These are phyloP conservation scores for Euzophera pinguis DNA, from an alignment of 2,888 invertebrate species.

Conservation along the genomic window DNA sequence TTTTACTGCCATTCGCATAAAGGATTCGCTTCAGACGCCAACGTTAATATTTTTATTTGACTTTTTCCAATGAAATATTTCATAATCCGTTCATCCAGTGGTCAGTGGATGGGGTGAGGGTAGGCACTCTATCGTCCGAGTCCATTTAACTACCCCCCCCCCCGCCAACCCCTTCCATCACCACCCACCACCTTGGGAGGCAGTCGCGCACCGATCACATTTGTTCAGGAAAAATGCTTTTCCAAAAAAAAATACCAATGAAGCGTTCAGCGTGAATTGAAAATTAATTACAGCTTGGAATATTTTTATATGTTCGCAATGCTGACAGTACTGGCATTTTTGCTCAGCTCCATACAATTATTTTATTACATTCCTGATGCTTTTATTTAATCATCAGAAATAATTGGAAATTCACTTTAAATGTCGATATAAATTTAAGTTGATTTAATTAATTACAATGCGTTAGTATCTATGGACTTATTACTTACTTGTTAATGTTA, in stretches of 20 bases:
- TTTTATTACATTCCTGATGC: neutral
- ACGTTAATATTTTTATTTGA: conserved; percentile 38
- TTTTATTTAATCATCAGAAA: neutral
- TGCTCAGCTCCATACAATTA: neutral
- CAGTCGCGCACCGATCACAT: conserved; percentile 51
- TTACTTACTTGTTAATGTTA: too few relatives aligned
- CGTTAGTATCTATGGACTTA: neutral
- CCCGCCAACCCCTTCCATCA: conserved; percentile 24
- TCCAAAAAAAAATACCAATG: conserved; percentile 57
- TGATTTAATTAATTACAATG: neutral
- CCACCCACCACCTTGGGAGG: conserved; percentile 26
- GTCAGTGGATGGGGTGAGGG: conserved; percentile 45
- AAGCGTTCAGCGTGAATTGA: conserved; percentile 61
- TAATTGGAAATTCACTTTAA: neutral
- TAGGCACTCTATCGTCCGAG: conserved; percentile 44
- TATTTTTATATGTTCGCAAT: conserved; percentile 34
- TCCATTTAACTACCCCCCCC: conserved; percentile 49
- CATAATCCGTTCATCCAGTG: conserved; percentile 67
- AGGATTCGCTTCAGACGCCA: conserved; percentile 28
- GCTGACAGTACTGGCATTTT: conserved; percentile 19
- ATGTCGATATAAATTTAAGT: neutral
- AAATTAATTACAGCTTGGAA: conserved; percentile 67
- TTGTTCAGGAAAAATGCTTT: conserved; percentile 58
- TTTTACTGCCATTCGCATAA: conserved; percentile 28
- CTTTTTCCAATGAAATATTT: conserved; percentile 62